These are phyloP conservation scores for Calcarius lapponicus DNA, from an alignment of 2,797 vertebrate species.

Conservation along the genomic window DNA sequence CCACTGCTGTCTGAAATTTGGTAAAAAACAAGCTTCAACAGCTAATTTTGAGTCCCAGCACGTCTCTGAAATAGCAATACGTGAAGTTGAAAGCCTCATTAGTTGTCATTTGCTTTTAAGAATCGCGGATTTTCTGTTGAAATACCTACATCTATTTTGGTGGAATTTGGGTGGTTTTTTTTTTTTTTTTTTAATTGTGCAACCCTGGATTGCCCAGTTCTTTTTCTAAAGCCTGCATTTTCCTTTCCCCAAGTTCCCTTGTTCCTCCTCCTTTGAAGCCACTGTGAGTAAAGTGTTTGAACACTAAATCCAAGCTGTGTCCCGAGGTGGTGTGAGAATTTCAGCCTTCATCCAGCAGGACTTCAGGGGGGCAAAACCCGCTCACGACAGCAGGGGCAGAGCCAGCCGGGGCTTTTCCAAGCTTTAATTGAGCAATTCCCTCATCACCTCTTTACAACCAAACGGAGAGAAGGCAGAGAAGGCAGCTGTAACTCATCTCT, in stretches of 20 bases:
- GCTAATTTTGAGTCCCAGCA: not conserved
- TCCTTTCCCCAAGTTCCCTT: not conserved
- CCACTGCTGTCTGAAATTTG: not conserved
- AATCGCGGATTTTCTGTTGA: not conserved
- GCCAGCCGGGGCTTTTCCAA: not conserved
- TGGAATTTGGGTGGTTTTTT: not conserved
- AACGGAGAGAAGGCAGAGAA: not conserved
- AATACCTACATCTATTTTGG: not conserved
- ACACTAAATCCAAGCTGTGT: not conserved
- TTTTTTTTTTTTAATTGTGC: not conserved
- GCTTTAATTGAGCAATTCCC: not conserved
- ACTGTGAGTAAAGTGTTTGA: rapidly evolving
- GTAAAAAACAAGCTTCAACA: not conserved
- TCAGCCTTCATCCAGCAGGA: not conserved
- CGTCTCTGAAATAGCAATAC: not conserved
- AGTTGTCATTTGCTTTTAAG: not conserved
- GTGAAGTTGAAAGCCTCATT: not conserved
- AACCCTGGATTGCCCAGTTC: rapidly evolving
- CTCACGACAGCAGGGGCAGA: rapidly evolving
- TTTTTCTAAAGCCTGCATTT: not conserved
- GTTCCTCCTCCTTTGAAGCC: not conserved
- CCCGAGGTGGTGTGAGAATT: not conserved
- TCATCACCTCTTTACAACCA: not conserved
- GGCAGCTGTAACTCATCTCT: not conserved
- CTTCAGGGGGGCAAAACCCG: not conserved